Conservation (phyloP, 2,888 invertebrate species). For the Steinernema carpocapsae region DNA sequence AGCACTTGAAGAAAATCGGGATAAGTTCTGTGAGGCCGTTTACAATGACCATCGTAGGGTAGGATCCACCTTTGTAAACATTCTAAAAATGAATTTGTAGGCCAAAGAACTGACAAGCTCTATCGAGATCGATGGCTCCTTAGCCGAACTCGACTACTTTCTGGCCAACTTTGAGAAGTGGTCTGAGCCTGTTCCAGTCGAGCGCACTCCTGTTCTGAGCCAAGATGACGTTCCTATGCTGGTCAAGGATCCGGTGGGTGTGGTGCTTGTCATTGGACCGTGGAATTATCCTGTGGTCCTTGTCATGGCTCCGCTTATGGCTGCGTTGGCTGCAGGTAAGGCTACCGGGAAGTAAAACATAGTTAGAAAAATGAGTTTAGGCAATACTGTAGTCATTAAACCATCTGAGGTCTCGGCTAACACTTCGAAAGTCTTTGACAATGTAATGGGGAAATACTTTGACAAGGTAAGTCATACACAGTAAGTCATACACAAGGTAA, state of each 20-base stretch:
- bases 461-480: slow-evolving; percentile 42
- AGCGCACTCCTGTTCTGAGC: too few species aligned
- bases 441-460: slow-evolving; percentile 56
- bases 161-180: too few species aligned
- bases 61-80: too few species aligned
- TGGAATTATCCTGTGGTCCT: slow-evolving; percentile 88
- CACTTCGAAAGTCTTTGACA: slow-evolving; percentile 48
- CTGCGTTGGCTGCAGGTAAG: slow-evolving; percentile 58
- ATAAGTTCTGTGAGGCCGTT: too few species aligned
- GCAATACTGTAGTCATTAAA: slow-evolving; percentile 49
- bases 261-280: slow-evolving; percentile 81
- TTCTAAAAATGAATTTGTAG: too few species aligned
- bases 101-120: too few species aligned
- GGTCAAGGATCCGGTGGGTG: slow-evolving; percentile 82
- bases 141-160: too few species aligned
- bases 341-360: not conserved
- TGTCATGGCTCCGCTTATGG: slow-evolving; percentile 58
- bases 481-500: not conserved
- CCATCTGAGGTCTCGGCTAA: slow-evolving; percentile 61
- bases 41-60: too few species aligned
- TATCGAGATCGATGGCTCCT: too few species aligned
- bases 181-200: too few species aligned
- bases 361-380: slow-evolving; percentile 55
- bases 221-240: slow-evolving; percentile 60
- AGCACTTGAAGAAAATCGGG: too few species aligned